Base-by-base conservation (phyloP, 2,888 invertebrate genomes). In the Auanema freiburgensis region DNA sequence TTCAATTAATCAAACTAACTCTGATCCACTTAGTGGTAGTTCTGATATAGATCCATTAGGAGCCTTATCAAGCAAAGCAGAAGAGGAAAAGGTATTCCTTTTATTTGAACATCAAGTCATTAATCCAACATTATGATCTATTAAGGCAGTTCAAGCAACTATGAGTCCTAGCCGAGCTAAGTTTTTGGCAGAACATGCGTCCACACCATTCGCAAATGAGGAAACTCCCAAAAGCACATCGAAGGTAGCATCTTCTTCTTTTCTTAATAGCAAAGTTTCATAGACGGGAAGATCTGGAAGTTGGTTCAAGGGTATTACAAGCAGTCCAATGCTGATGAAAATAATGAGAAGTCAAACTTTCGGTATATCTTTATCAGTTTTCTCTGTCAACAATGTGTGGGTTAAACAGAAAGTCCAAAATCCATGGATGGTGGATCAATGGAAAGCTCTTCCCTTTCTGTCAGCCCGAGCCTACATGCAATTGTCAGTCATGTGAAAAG, bases 131-230 rank as follows among this genome's bases (percentile, higher is more conserved):
- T n/a, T n/a, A n/a, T n/a, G n/a, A n/a, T n/a, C n/a, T 12, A 11
- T 62, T 52, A 6, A 55, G 59, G 18, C 65, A 6, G 58, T 59
- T 40, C 53, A 65, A 51, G 57, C 67, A 11, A 71, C 65, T 51
- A 72, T 80, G 71, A 78, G 78, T 46, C 79, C 81, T 4, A 75
- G 78, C 18, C 65, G 81, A 41, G 77, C 79, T 16, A 74, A 78
- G 46, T 81, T 81, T 61, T 65, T 81, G 24, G 72, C 72, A 2
- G 79, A 81, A 21, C 79, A 79, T 57, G 61, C 67, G 4, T 64
- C 68, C 8, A 59, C 65, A 8, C 79, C 79, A 8, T 79, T 80
- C 53, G 67, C 79, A 1, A 61, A 52, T 14, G 74, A 74, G 57
- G 43, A 55, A 11, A 64, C 71, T 2, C 59, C 61, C 11, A 69